Base-by-base conservation (phyloP, 1,140 invertebrate genomes). In the Drosophila virilis region DNA sequence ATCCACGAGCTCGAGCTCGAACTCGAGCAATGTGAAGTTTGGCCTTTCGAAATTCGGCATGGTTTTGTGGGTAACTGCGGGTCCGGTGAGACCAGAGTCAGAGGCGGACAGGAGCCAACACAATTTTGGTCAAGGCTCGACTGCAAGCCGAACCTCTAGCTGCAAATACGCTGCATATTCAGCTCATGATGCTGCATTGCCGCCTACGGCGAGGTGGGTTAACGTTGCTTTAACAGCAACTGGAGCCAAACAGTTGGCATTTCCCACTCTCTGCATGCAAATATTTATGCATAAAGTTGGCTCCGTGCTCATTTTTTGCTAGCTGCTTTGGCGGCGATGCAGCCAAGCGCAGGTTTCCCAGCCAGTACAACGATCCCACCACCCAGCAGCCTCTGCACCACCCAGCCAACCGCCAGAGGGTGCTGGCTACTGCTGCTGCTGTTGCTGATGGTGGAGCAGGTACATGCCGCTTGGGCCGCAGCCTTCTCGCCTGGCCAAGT, bases 231-330 rank as follows among this genome's bases (percentile, higher is more conserved):
- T n/a, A 35, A 10, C 46, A 33, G 28, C n/a, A 65, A 57, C 46
- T 32, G 13, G 38, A 57, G 43, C 64, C 64, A 46, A 54, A 50
- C 65, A 42, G 64, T 40, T 32, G 22, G 17, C 17, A 40, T 45
- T 37, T 35, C 9, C 43, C 52, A 38, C 35, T 33, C 52, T 40
- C 76, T 83, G 69, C 77, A 84, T 73, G 80, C 77, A 90, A 89
- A 89, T 89, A 90, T 89, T 90, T 89, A 90, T 89, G 84, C 84
- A 89, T 78, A 89, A 89, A 89, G 85, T 90, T 89, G 80, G 80
- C 80, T 80, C 71, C 73, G 85, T 89, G 80, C 80, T 89, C 85
- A 90, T 84, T 84, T 89, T 75, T 81, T 86, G 51, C 60, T 40
- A 9, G 33, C 38, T 74, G 69, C 61, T 61, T 79, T 77, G 74